Base-by-base conservation (phyloP, 30 jellyfish, hydroid and myxozoan genomes). In the Clytia hemisphaerica region DNA sequence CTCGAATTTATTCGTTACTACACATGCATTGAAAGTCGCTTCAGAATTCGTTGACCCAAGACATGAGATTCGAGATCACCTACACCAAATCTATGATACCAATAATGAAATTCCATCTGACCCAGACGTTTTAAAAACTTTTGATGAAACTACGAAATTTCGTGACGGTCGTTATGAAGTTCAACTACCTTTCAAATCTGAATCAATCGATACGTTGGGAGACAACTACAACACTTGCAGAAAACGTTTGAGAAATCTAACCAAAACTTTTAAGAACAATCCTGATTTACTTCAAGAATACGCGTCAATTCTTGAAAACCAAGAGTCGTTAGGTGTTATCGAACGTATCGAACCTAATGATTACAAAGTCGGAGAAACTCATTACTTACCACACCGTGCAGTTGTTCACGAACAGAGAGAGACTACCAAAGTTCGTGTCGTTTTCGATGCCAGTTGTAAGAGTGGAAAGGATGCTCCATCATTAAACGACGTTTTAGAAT, bases 341-440 rank as follows among this genome's bases (percentile, higher is more conserved):
- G 92, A 83, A 68, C 74, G 58, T 46, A 84, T 73, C 26, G 16
- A 32, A 15, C 54, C 33, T 28, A 34, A 61, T 31, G 72, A 47
- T 33, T 16, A 50, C 30, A 34, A 19, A 29, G 71, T 49, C n/a
- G 84, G 94, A 4, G 35, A 80, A n/a, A 65, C 71, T 4, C 78
- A 66, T 40, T 74, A 63, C 45, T 45, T 83, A 25, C 85, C 80
- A 9, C 84, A 83, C 61, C 84, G 83, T 25, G 80, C 91, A 26
- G 94, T 83, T 15, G 37, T 73, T 12, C 80, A 85, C 9, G 70
- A 74, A 22, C 80, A 73, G 42, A 62, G 57, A 30, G 48, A 33
- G 38, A 82, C 92, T 26, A 72, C 94, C 38, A 82, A 82, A 65
- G 80, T 63, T 4, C 78, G 94, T 15, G 27, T 82, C 6, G 85